These are phyloP conservation scores for Mugil cephalus DNA, from an alignment of 2,113 vertebrate genomes.

Conservation along the genomic window DNA sequence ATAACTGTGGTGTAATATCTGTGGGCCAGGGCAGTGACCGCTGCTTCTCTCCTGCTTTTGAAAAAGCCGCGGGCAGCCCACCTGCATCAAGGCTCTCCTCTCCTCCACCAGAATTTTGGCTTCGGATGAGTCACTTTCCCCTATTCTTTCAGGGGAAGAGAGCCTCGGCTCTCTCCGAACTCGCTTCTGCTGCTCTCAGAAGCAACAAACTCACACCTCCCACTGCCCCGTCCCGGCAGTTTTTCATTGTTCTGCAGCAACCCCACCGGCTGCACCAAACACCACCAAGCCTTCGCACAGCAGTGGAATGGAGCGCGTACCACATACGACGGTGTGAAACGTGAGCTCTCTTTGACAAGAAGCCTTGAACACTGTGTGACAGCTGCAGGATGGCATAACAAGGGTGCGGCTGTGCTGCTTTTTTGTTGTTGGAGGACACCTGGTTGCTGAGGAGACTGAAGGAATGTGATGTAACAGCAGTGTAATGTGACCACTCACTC, in stretches of 20 bases:
- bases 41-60: slow-evolving; percentile 33
- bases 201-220: slow-evolving; percentile 57
- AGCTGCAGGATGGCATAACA: slow-evolving; percentile 14
- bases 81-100: slow-evolving; percentile 28
- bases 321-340: background rate
- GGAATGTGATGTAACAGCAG: slow-evolving; percentile 76
- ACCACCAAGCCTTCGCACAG: slow-evolving; percentile 17
- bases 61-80: slow-evolving; percentile 31
- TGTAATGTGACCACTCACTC: slow-evolving; percentile 71
- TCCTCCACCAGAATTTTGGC: slow-evolving; percentile 38
- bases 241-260: slow-evolving; percentile 37
- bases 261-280: slow-evolving; percentile 37
- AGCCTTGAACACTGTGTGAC: slow-evolving; percentile 43
- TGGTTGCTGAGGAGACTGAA: slow-evolving; percentile 75
- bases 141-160: slow-evolving; percentile 40
- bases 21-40: slow-evolving; percentile 55
- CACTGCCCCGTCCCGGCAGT: slow-evolving; percentile 51
- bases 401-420: background rate
- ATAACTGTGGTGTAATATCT: slow-evolving; percentile 53
- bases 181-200: slow-evolving; percentile 21
- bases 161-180: slow-evolving; percentile 46
- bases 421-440: slow-evolving; percentile 62
- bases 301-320: background rate
- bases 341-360: background rate
- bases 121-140: slow-evolving; percentile 45